Conservation (phyloP, 1,140 invertebrate species). For the Drosophila seguyi region DNA sequence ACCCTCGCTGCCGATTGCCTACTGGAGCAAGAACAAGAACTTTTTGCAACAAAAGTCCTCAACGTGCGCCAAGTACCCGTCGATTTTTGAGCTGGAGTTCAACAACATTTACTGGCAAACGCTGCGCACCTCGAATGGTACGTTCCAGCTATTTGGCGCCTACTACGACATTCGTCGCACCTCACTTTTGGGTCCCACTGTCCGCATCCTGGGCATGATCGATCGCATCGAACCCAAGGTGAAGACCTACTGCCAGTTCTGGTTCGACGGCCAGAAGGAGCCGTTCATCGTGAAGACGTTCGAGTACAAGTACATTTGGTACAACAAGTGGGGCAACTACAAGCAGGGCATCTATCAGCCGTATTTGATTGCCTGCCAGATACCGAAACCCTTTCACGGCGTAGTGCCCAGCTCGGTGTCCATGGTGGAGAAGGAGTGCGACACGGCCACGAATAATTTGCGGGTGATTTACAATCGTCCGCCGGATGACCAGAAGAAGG, state of each 20-base stretch:
- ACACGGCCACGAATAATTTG: constrained; percentile 94
- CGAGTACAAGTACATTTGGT: constrained; percentile 98
- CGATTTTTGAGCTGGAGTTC: constrained; percentile 94
- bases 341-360: constrained; percentile 96
- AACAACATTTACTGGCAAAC: constrained; percentile 97
- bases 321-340: constrained; percentile 97
- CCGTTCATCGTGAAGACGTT: constrained; percentile 92
- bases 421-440: constrained; percentile 93
- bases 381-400: constrained; percentile 90
- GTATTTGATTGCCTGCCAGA: constrained; percentile 94
- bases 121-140: constrained; percentile 91
- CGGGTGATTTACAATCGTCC: constrained; percentile 93
- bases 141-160: constrained; percentile 95
- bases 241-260: constrained; percentile 94
- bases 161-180: constrained; percentile 93
- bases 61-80: constrained; percentile 93
- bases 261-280: constrained; percentile 94
- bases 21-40: constrained; percentile 92
- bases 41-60: constrained; percentile 88
- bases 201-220: constrained; percentile 96
- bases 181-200: constrained; percentile 91
- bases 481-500: constrained; percentile 88
- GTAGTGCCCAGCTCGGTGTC: constrained; percentile 94
- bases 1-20: constrained; percentile 92
- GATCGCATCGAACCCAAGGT: constrained; percentile 94